These are phyloP conservation scores for Mythimna pallens DNA, from an alignment of 2,888 invertebrate species.

Conservation along the genomic window DNA sequence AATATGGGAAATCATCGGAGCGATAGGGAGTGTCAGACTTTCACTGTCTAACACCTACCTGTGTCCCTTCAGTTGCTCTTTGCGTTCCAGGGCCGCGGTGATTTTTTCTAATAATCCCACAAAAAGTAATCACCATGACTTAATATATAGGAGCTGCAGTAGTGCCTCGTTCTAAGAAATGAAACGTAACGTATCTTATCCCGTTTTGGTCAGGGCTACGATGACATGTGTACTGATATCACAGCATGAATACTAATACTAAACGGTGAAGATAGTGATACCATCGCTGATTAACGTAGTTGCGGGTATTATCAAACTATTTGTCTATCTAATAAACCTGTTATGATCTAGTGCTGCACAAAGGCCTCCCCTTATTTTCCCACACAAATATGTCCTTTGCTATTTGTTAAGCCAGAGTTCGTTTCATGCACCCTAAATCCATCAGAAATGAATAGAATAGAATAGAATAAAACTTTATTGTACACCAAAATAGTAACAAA, in stretches of 20 bases:
- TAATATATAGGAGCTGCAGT: constrained; percentile 1
- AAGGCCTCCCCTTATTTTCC: background rate
- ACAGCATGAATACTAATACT: constrained; percentile 37
- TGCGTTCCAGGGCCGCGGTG: too few species aligned
- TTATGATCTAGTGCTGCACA: too few species aligned
- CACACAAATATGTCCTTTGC: background rate
- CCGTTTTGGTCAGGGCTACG: constrained; percentile 37
- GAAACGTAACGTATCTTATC: constrained; percentile 17
- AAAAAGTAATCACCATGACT: constrained; percentile 17
- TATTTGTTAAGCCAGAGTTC: background rate
- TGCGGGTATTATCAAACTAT: background rate
- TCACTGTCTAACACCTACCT: too few species aligned
- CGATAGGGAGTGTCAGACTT: too few species aligned
- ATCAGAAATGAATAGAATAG: too few species aligned
- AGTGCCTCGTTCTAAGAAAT: constrained; percentile 1
- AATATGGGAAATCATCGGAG: too few species aligned
- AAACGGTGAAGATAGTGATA: constrained; percentile 5
- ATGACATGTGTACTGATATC: constrained; percentile 46
- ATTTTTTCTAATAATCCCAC: too few species aligned
- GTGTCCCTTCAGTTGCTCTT: too few species aligned
- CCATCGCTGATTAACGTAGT: background rate
- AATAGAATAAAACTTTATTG: too few species aligned
- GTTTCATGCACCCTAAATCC: background rate
- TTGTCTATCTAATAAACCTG: background rate
- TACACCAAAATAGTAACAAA: too few species aligned